Conservation (phyloP, 2,797 vertebrate genomes). For the Oreochromis grahami region DNA sequence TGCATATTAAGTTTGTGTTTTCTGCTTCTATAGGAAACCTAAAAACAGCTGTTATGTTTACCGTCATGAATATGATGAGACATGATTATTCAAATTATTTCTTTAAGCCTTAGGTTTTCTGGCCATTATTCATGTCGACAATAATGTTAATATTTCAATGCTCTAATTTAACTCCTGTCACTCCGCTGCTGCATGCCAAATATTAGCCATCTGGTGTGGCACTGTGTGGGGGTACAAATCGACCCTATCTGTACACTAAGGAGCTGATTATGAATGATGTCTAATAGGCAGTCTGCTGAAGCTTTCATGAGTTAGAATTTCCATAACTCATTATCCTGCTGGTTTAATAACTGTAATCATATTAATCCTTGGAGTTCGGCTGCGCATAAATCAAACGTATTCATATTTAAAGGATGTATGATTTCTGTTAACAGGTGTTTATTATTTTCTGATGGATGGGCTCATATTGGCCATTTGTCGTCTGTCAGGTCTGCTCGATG, state of each 20-base stretch:
- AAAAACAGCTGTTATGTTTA: neutral
- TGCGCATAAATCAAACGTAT: slow-evolving; percentile 42
- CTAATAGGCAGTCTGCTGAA: slow-evolving; percentile 36
- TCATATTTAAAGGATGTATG: slow-evolving; percentile 38
- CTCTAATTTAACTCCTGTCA: slow-evolving; percentile 58
- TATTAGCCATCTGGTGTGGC: slow-evolving; percentile 53
- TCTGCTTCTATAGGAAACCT: neutral
- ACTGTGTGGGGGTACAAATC: slow-evolving; percentile 16
- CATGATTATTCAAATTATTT: slow-evolving; percentile 21
- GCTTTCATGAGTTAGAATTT: slow-evolving; percentile 54
- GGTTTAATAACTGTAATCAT: slow-evolving; percentile 68
- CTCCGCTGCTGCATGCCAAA: slow-evolving; percentile 27
- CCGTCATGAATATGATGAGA: neutral
- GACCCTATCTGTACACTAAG: slow-evolving; percentile 42
- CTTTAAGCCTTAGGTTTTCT: slow-evolving; percentile 21
- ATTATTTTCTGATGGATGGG: slow-evolving; percentile 46
- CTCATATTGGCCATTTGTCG: slow-evolving; percentile 8
- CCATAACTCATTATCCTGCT: slow-evolving; percentile 61
- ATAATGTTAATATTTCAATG: slow-evolving; percentile 54
- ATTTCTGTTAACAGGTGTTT: slow-evolving; percentile 44
- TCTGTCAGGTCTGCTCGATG: neutral
- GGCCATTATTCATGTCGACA: slow-evolving; percentile 36
- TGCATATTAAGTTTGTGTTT: neutral
- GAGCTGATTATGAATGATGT: slow-evolving; percentile 57
- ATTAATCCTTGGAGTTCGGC: slow-evolving; percentile 40